Percentiles rank a stretch among this genome's conserved stretches.
Conservation (phyloP, 2,888 invertebrate species). For the Synanthedon formicaeformis region DNA sequence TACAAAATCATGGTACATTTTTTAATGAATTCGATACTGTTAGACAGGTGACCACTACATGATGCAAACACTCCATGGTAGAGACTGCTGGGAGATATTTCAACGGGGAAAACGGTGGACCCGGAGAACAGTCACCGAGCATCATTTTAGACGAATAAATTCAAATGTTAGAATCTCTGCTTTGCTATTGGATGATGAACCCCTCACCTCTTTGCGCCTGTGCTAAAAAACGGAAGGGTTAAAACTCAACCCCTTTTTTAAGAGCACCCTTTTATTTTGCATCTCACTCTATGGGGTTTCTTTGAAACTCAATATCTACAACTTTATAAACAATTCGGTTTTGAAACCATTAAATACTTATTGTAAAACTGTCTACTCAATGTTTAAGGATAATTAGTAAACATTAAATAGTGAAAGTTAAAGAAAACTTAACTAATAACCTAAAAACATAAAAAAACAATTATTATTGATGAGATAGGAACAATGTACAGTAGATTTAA, state of each 20-base stretch:
- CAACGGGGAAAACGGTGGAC: constrained; percentile 15
- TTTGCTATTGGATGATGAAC: constrained; percentile 52
- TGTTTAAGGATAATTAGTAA: too few relatives aligned
- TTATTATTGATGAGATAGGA: neutral
- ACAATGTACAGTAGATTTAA: neutral
- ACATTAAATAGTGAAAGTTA: too few relatives aligned
- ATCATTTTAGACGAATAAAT: constrained; percentile 44
- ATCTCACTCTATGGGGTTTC: constrained; percentile 18
- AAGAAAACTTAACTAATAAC: neutral
- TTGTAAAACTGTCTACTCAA: too few relatives aligned
- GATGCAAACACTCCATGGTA: neutral
- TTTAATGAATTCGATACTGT: neutral
- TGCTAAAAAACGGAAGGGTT: constrained; percentile 67
- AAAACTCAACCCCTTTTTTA: constrained; percentile 55
- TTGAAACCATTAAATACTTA: too few relatives aligned
- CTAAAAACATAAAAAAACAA: neutral
- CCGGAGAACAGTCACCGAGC: constrained; percentile 23
- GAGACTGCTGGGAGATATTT: constrained; percentile 12
- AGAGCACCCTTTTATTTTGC: constrained; percentile 33
- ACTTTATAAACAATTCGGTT: too few relatives aligned
- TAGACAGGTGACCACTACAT: neutral
- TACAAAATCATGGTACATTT: neutral
- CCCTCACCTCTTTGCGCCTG: constrained; percentile 62
- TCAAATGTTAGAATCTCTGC: constrained; percentile 44
- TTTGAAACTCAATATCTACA: too few relatives aligned